Conservation (phyloP, 2,113 vertebrate genomes). For the Chaetorhynchus papuensis region DNA sequence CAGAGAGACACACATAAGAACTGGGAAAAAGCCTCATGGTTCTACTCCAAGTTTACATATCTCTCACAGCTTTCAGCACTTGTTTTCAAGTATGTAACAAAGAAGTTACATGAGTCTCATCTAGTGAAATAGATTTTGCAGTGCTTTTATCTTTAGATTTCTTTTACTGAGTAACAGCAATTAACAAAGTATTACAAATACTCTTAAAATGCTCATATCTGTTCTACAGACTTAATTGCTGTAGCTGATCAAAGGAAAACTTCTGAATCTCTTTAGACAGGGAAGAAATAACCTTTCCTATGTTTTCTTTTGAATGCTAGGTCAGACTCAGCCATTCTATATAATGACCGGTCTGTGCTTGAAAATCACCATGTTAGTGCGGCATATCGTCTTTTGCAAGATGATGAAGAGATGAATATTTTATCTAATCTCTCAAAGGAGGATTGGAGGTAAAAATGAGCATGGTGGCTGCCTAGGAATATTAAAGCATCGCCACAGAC, state of each 20-base stretch:
- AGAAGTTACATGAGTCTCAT: not conserved
- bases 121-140: not conserved
- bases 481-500: not conserved
- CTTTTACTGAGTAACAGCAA: not conserved
- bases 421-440: slow-evolving; percentile 91
- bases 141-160: not conserved
- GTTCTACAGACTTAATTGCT: not conserved
- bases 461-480: not conserved
- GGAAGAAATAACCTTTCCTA: not conserved
- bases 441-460: slow-evolving; percentile 88
- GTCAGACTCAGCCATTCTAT: slow-evolving; percentile 90
- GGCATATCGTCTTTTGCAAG: slow-evolving; percentile 87
- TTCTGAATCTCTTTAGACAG: not conserved
- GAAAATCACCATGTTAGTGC: slow-evolving; percentile 95
- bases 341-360: slow-evolving; percentile 91
- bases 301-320: slow-evolving; percentile 66
- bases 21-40: not conserved
- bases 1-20: not conserved
- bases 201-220: not conserved
- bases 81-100: not conserved
- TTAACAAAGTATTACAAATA: not conserved
- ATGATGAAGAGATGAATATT: slow-evolving; percentile 93
- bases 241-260: not conserved
- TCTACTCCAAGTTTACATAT: not conserved
- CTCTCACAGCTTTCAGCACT: not conserved